These are phyloP conservation scores for Chitala chitala DNA, from an alignment of 2,113 vertebrate species.

Conservation along the genomic window DNA sequence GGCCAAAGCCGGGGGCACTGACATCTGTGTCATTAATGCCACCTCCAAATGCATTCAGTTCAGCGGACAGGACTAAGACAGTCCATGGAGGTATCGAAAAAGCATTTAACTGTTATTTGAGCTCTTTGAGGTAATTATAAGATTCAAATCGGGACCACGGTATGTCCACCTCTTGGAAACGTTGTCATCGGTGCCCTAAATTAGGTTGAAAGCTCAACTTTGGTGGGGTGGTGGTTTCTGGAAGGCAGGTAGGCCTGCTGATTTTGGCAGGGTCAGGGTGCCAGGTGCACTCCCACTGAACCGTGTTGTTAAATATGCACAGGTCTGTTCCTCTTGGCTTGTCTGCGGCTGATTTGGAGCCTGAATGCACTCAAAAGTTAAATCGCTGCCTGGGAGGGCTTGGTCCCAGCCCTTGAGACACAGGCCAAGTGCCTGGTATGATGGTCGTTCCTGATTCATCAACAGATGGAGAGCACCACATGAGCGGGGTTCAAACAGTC, in stretches of 20 bases:
- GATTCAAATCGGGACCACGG: neutral
- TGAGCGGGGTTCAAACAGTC: neutral
- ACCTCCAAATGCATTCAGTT: neutral
- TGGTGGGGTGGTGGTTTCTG: slow-evolving; percentile 14
- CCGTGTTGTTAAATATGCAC: slow-evolving; percentile 11
- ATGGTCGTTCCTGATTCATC: slow-evolving; percentile 3
- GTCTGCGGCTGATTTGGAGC: slow-evolving; percentile 9
- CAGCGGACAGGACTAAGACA: neutral
- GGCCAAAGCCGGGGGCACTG: too few relatives aligned
- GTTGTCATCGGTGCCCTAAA: neutral
- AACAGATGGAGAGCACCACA: neutral
- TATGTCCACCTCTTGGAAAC: neutral
- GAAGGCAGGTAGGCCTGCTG: slow-evolving; percentile 17
- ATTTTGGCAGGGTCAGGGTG: slow-evolving; percentile 14
- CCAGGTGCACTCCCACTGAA: slow-evolving; percentile 11
- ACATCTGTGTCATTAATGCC: too few relatives aligned
- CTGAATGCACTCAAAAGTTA: neutral
- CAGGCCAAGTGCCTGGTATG: neutral
- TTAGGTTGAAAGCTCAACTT: neutral
- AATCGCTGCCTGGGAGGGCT: slow-evolving; percentile 12
- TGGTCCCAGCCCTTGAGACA: slow-evolving; percentile 10
- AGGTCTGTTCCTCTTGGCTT: neutral
- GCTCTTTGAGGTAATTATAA: neutral
- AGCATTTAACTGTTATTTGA: too few relatives aligned
- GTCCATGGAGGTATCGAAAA: neutral